Evolutionary conservation across 2,888 invertebrate species (phyloP).

Genomic region (Rambutsinella grinnellia): DNA sequence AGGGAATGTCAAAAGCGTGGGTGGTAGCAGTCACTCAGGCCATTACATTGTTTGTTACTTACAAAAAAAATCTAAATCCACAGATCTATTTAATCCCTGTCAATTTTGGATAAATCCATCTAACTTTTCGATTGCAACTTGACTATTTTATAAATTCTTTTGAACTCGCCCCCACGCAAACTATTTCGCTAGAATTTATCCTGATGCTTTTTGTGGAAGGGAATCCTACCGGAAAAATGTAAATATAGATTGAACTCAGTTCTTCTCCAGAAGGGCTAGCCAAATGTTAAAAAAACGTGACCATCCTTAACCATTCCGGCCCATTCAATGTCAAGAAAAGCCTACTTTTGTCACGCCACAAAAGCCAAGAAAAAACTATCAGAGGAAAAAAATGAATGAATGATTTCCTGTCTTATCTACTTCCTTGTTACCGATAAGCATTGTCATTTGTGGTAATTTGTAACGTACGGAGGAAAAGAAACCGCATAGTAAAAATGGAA

Average conservation of each 20-base stretch:
- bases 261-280: neutral
- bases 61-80: neutral
- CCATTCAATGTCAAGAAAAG: neutral
- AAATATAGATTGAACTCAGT: constrained; percentile 18
- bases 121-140: neutral
- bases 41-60: neutral
- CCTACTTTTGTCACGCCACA: neutral
- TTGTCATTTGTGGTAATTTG: too few species aligned
- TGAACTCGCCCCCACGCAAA: neutral
- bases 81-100: too few species aligned
- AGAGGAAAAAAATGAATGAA: neutral
- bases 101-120: too few species aligned
- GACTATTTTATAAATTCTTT: neutral
- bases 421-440: too few species aligned
- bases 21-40: neutral
- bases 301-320: neutral
- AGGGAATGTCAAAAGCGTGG: neutral
- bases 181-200: constrained; percentile 11
- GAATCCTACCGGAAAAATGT: constrained; percentile 37
- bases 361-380: neutral
- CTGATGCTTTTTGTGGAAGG: too few species aligned
- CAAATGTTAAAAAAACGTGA: neutral
- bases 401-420: neutral
- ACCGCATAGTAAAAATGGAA: too few species aligned
- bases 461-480: too few species aligned